A percentile compares a stretch with the other conserved stretches of the same genome.
These are phyloP conservation scores for Agrochola macilenta DNA, from an alignment of 2,888 invertebrate species.

Conservation along the genomic window DNA sequence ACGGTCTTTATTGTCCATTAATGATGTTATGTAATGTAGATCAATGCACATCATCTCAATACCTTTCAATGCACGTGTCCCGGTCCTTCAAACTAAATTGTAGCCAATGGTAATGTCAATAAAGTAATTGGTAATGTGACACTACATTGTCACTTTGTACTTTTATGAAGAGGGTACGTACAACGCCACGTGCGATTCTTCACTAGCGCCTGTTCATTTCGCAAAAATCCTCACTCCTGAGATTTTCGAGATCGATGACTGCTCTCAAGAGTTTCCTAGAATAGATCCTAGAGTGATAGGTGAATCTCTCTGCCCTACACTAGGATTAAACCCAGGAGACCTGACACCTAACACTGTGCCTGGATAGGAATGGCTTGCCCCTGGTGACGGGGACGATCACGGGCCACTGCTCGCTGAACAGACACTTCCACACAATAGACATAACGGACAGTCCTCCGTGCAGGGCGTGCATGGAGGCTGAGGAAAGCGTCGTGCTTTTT, in stretches of 20 bases:
- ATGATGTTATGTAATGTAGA: neutral
- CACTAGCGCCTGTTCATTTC: neutral
- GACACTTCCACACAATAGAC: no score
- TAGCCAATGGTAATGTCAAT: neutral
- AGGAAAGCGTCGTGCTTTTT: no score
- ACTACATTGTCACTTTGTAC: neutral
- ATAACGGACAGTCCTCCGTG: no score
- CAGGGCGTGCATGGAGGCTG: no score
- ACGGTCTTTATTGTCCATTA: neutral
- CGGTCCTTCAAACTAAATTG: neutral
- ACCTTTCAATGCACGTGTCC: conserved; percentile 5
- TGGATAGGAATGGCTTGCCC: no score
- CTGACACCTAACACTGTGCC: no score
- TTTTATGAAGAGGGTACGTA: neutral
- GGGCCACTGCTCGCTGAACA: no score
- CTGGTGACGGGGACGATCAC: no score
- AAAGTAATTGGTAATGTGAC: neutral
- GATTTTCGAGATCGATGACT: neutral
- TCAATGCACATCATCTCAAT: neutral
- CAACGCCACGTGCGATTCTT: neutral
- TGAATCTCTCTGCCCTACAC: neutral
- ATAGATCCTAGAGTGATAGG: neutral
- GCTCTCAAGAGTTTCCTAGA: neutral
- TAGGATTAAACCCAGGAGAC: no score
- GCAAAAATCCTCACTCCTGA: neutral